Evolutionary conservation across 1,140 invertebrate species (phyloP).

Genomic region (Zaprionus davidi): DNA sequence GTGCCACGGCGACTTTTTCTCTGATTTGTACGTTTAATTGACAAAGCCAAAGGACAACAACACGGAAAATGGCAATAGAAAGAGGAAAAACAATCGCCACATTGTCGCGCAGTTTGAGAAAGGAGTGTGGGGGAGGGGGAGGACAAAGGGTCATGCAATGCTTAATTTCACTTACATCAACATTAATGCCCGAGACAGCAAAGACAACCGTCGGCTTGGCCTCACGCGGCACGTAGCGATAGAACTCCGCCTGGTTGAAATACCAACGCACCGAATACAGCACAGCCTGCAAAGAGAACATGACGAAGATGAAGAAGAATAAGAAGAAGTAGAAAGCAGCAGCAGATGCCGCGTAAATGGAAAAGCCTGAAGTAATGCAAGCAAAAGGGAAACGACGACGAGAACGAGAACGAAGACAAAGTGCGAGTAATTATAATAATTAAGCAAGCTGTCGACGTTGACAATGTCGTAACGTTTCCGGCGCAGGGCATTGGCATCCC

Average conservation of each 20-base stretch:
- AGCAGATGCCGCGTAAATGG: conserved; percentile 51
- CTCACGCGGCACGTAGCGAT: conserved; percentile 89
- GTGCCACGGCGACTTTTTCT: conserved; percentile 20
- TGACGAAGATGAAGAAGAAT: neutral
- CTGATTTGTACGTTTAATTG: conserved; percentile 68
- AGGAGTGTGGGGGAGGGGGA: neutral
- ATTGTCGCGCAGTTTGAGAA: neutral
- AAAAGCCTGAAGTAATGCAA: conserved; percentile 47
- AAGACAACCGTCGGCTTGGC: conserved; percentile 89
- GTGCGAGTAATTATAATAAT: conserved; percentile 81
- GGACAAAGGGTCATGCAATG: conserved; percentile 21
- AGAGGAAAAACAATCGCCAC: neutral
- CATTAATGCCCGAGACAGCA: conserved; percentile 88
- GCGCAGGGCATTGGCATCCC: neutral
- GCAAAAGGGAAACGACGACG: conserved; percentile 13
- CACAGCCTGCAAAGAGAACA: conserved; percentile 84
- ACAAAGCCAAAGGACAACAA: conserved; percentile 34
- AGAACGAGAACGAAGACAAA: conserved; percentile 60
- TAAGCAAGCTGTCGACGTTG: conserved; percentile 66
- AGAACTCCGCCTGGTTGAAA: conserved; percentile 91
- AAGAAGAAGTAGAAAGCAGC: conserved; percentile 6
- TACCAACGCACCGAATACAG: conserved; percentile 95
- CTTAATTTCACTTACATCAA: conserved; percentile 89
- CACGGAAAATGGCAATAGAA: neutral
- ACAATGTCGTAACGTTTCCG: conserved; percentile 42